phyloP scores from a whole-genome alignment of 2,113 vertebrate species.

The Stercorarius parasiticus region DNA sequence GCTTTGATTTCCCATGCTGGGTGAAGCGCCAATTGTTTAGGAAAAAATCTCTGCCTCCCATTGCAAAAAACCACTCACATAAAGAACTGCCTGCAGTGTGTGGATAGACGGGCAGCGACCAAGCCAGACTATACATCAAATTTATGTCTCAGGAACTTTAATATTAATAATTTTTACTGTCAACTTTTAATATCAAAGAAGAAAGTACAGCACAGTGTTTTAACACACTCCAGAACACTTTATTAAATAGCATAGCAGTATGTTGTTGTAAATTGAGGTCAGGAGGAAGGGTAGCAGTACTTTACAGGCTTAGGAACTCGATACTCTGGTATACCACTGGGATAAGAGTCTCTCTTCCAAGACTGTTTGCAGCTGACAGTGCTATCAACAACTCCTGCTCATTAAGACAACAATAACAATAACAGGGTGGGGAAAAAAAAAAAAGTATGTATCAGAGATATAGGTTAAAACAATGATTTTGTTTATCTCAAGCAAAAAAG shows the following conservation, averaged over 20 bases:
- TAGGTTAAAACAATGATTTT: constrained; percentile 61
- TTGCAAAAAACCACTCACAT: background rate
- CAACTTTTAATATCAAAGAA: constrained; percentile 36
- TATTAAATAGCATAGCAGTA: background rate
- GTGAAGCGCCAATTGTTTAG: background rate
- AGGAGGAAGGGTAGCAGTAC: background rate
- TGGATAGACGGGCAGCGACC: constrained; percentile 1
- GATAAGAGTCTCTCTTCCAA: background rate
- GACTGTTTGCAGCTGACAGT: background rate
- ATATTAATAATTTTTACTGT: constrained; percentile 35
- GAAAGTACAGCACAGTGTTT: constrained; percentile 18
- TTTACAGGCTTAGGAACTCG: background rate
- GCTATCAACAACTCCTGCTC: background rate
- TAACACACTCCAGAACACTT: constrained; percentile 5
- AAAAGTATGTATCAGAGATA: background rate
- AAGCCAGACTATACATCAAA: constrained; percentile 8
- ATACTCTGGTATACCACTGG: background rate
- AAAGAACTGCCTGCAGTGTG: background rate
- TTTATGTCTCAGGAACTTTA: constrained; percentile 37
- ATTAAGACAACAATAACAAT: background rate
- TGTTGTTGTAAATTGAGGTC: background rate
- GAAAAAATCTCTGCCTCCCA: background rate
- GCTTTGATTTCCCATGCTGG: background rate
- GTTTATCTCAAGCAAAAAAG: constrained; percentile 71
- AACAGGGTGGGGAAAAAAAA: background rate